phyloP scores from a whole-genome alignment of 2,888 invertebrate species.

The Tenodera sinensis region DNA sequence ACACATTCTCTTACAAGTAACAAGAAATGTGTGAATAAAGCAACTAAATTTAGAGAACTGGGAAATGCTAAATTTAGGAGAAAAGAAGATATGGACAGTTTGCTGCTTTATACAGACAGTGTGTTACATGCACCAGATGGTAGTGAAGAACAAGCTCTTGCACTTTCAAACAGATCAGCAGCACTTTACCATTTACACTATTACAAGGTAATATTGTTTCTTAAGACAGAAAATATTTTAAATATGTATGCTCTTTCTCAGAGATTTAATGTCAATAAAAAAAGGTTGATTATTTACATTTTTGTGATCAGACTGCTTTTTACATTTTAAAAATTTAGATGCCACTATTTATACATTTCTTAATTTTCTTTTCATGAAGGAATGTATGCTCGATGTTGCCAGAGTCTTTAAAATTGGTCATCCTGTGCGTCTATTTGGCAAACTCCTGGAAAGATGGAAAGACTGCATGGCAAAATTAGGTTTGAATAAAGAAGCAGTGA shows the following conservation, averaged over 20 bases:
- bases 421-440: conserved; percentile 58
- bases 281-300: no score
- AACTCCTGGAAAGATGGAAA: conserved; percentile 61
- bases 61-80: conserved; percentile 21
- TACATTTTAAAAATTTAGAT: no score
- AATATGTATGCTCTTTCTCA: no score
- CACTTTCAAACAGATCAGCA: conserved; percentile 67
- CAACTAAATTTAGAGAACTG: conserved; percentile 1
- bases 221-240: no score
- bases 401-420: conserved; percentile 59
- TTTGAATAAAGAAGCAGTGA: conserved; percentile 43
- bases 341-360: neutral
- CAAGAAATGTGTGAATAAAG: neutral
- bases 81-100: conserved; percentile 43
- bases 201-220: conserved; percentile 51
- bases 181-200: conserved; percentile 56
- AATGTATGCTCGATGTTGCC: conserved; percentile 61
- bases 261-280: no score
- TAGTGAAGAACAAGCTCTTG: conserved; percentile 57
- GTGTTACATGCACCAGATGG: conserved; percentile 55
- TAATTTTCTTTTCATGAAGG: conserved; percentile 38
- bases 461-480: conserved; percentile 59
- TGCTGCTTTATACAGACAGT: conserved; percentile 60
- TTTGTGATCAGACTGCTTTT: no score
- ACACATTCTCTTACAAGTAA: neutral